Conservation (phyloP, 1,140 invertebrate species). For the Acromyrmex charruanus region DNA sequence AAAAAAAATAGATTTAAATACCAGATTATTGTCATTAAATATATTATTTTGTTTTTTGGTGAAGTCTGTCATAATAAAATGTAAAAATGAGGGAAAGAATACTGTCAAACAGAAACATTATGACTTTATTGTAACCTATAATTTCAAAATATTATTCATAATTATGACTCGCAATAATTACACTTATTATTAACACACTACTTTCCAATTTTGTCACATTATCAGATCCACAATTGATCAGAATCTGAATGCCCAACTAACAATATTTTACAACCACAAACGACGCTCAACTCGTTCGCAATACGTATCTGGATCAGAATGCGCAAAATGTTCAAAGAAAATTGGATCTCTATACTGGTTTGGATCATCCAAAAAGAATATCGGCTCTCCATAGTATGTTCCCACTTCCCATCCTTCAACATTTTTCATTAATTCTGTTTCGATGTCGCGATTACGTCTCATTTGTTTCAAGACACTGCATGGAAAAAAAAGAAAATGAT, state of each 20-base stretch:
- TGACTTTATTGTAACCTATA: not conserved
- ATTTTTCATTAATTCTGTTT: slow-evolving; percentile 65
- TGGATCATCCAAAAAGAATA: not conserved
- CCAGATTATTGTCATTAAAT: not conserved
- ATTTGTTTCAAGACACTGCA: slow-evolving; percentile 47
- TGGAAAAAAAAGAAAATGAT: not conserved
- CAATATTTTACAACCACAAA: not conserved
- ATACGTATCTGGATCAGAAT: accelerated
- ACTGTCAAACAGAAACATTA: not conserved
- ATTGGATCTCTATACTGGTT: slow-evolving; percentile 40
- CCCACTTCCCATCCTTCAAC: slow-evolving; percentile 59
- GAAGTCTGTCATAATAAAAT: not conserved
- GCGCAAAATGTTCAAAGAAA: not conserved
- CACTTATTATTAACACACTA: slow-evolving; percentile 31
- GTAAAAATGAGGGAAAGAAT: not conserved
- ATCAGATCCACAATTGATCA: not conserved
- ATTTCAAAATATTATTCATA: not conserved
- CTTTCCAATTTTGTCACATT: not conserved
- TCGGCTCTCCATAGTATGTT: slow-evolving; percentile 46
- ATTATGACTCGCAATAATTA: slow-evolving; percentile 2
- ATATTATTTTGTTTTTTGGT: not conserved
- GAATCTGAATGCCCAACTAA: not conserved
- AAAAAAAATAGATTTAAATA: not conserved
- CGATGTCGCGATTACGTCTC: slow-evolving; percentile 9
- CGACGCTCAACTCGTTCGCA: accelerated